Evolutionary conservation across 2,113 vertebrate species (phyloP).

Genomic region (Notiomystis cincta): DNA sequence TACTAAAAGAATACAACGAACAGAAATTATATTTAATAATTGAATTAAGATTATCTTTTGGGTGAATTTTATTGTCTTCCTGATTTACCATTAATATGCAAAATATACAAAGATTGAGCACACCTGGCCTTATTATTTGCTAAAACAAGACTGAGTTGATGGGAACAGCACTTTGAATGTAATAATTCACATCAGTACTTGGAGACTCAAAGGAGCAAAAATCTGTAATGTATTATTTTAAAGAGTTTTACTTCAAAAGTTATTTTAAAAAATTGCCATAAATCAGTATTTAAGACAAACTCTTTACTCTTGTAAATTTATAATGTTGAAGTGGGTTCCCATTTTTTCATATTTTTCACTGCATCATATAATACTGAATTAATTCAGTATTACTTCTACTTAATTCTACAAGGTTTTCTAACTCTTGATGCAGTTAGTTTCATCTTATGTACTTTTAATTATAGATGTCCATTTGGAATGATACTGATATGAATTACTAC

Average conservation of each 20-base stretch:
- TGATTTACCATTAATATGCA: neutral
- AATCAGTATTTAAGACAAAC: neutral
- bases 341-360: neutral
- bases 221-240: conserved; percentile 23
- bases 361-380: neutral
- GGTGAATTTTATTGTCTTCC: neutral
- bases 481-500: neutral
- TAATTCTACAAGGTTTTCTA: neutral
- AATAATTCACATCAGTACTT: neutral
- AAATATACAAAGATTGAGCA: neutral
- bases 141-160: neutral
- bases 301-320: neutral
- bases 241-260: neutral
- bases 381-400: neutral
- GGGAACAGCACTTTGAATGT: neutral
- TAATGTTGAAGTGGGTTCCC: neutral
- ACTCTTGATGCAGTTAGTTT: neutral
- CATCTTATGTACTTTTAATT: neutral
- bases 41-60: neutral
- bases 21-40: neutral
- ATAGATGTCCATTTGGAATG: neutral
- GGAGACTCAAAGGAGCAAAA: conserved; percentile 17
- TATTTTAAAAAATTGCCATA: neutral
- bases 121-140: neutral
- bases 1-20: neutral